A percentile compares a stretch with the other conserved stretches of the same genome.
Evolutionary conservation across 64 coral and sea anemone species (phyloP).

Genomic region (Trachythela sp.): DNA sequence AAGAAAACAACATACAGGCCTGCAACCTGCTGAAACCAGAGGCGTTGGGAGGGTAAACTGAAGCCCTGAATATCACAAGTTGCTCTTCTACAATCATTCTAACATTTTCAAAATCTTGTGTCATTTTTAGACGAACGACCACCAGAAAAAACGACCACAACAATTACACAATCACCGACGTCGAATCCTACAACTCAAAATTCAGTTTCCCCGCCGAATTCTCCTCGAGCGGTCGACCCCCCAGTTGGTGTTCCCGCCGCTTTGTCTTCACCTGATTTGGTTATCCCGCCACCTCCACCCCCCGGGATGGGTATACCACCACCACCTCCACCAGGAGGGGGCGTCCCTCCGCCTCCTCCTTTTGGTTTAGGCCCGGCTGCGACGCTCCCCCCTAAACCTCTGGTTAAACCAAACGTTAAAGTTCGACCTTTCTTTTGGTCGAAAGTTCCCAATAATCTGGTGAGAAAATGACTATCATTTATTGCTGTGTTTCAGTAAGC

Average conservation of each 20-base stretch:
- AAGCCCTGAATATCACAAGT: too few relatives aligned
- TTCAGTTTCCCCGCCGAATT: background rate
- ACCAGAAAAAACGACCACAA: too few relatives aligned
- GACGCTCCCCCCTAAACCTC: constrained; percentile 29
- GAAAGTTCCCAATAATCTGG: constrained; percentile 75
- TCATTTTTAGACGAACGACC: too few relatives aligned
- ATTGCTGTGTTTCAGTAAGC: too few relatives aligned
- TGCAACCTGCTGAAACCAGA: too few relatives aligned
- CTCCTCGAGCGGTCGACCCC: background rate
- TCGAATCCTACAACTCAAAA: too few relatives aligned
- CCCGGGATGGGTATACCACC: constrained; percentile 43
- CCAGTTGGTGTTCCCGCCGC: background rate
- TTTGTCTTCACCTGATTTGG: background rate
- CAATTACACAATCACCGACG: too few relatives aligned
- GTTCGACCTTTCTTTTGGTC: constrained; percentile 87
- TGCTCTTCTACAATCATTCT: too few relatives aligned
- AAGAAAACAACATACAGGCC: too few relatives aligned
- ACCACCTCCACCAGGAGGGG: constrained; percentile 60
- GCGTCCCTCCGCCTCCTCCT: constrained; percentile 60
- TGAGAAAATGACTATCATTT: constrained; percentile 26
- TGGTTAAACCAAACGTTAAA: constrained; percentile 63
- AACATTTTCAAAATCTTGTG: too few relatives aligned
- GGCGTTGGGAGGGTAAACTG: too few relatives aligned
- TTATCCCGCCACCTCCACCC: background rate
- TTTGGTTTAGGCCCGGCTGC: constrained; percentile 30